These are phyloP conservation scores for Habropoda laboriosa DNA, from an alignment of 1,140 invertebrate genomes.

Conservation along the genomic window DNA sequence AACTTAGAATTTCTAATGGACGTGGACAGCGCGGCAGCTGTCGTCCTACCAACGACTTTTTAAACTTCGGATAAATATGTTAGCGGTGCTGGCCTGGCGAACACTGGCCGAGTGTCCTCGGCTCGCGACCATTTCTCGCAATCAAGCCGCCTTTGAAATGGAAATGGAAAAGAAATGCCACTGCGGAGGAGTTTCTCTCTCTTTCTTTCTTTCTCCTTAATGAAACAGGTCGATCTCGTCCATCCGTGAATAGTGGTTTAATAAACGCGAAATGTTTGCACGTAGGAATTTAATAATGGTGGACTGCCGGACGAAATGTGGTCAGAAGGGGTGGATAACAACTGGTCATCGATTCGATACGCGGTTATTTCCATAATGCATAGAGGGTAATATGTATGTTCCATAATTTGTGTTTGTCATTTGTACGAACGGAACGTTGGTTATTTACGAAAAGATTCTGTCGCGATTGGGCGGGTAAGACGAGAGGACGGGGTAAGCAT, in stretches of 20 bases:
- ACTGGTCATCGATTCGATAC: not conserved
- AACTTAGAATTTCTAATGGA: constrained; percentile 67
- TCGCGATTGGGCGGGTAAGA: no score
- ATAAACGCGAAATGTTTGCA: not conserved
- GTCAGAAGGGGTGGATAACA: not conserved
- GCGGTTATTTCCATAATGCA: not conserved
- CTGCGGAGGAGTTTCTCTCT: not conserved
- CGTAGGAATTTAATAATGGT: not conserved
- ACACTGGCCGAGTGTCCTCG: not conserved
- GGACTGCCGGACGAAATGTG: not conserved
- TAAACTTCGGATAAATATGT: constrained; percentile 49
- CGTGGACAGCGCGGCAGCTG: constrained; percentile 35
- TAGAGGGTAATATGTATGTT: no score
- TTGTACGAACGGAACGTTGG: no score
- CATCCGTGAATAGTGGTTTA: not conserved
- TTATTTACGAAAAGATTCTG: no score
- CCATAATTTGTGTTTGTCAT: no score
- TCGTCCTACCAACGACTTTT: constrained; percentile 51
- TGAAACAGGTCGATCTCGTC: not conserved
- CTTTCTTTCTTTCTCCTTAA: not conserved
- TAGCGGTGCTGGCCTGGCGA: not conserved
- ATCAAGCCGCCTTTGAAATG: constrained; percentile 43
- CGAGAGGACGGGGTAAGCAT: constrained; percentile 50
- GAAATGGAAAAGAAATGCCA: constrained; percentile 16
- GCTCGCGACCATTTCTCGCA: constrained; percentile 24